Evolutionary conservation across 2,113 vertebrate species (phyloP), one percentile per base, ranked within the genome.

Genomic region (Ceyx melanurus): DNA sequence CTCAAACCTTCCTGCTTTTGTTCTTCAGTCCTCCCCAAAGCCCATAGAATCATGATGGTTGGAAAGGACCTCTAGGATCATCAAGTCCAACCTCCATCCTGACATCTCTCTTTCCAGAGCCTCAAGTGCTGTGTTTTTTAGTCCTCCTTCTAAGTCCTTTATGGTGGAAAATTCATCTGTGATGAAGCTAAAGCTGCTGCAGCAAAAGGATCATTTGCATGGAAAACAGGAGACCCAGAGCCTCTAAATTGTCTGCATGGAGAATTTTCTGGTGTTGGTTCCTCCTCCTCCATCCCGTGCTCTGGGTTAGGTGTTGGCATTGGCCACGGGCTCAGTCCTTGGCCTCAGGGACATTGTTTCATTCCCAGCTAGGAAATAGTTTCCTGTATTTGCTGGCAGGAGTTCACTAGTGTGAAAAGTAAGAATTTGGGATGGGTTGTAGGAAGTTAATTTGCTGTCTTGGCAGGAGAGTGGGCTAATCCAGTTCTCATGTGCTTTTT

Each of bases 371-470:
- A 54, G 89, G 74, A 95, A 92, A 43, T 31, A 40, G 50, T 93
- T 94, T 57, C 67, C 74, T 66, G 33, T 85, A 42, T 82, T 92
- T 88, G 61, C 83, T 94, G 90, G 81, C 89, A 54, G 45, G 72
- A 61, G 45, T 57, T 66, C 54, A 37, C 2, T 6, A 50, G 50
- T 70, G 50, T 66, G 91, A 93, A 89, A 92, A 11, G 22, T 25
- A 53, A 87, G 92, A 77, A 53, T 82, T 82, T 33, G 74, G 84
- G 81, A 22, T 43, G 50, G 37, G 51, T 67, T 78, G 54, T 84
- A 90, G 62, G 71, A 92, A 92, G 90, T 86, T 84, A 56, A 95
- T 80, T 86, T 64, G 88, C 92, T 94, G 88, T 1, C 82, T 88
- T 86, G 86, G 90, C 73, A 31, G 4, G 82, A 45, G 72, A 71